phyloP scores from a whole-genome alignment of 2,888 invertebrate species.

The Cryptocephalus moraei region DNA sequence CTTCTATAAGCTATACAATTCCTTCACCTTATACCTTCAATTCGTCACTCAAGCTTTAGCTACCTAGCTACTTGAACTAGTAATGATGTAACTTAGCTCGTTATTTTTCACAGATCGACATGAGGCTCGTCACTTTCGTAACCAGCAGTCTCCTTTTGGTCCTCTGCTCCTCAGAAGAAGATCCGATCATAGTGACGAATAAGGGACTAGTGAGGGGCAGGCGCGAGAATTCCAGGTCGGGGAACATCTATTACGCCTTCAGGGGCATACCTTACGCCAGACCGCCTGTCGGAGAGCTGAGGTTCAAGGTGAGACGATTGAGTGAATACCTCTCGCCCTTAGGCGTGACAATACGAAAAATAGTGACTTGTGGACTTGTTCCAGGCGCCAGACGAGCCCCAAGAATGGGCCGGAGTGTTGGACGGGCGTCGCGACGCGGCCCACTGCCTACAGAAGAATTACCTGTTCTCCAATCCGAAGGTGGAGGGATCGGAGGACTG shows the following conservation, averaged over 20 bases:
- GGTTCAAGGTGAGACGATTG: conserved; percentile 24
- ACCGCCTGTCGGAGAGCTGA: conserved; percentile 20
- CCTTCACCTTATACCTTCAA: too few species aligned
- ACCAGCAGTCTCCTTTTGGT: too few species aligned
- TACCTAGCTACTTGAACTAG: too few species aligned
- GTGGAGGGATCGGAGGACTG: conserved; percentile 41
- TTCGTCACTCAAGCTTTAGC: too few species aligned
- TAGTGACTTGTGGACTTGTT: neutral
- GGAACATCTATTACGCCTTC: conserved; percentile 17
- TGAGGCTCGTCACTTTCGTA: too few species aligned
- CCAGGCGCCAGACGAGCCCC: conserved; percentile 24
- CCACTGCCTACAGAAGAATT: conserved; percentile 41
- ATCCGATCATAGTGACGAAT: conserved; percentile 9
- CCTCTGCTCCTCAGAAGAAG: conserved; percentile 1
- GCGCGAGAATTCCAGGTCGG: conserved; percentile 10
- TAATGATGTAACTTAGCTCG: too few species aligned
- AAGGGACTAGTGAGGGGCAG: conserved; percentile 16
- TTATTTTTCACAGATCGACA: too few species aligned
- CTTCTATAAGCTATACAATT: too few species aligned
- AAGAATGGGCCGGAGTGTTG: conserved; percentile 23
- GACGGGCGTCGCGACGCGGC: conserved; percentile 30
- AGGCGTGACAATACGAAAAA: neutral
- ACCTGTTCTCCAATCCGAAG: conserved; percentile 19
- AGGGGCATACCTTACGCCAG: conserved; percentile 23
- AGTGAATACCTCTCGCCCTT: too few species aligned